Evolutionary conservation across 1,140 invertebrate genomes (phyloP).

Genomic region (Ceratina japonica): DNA sequence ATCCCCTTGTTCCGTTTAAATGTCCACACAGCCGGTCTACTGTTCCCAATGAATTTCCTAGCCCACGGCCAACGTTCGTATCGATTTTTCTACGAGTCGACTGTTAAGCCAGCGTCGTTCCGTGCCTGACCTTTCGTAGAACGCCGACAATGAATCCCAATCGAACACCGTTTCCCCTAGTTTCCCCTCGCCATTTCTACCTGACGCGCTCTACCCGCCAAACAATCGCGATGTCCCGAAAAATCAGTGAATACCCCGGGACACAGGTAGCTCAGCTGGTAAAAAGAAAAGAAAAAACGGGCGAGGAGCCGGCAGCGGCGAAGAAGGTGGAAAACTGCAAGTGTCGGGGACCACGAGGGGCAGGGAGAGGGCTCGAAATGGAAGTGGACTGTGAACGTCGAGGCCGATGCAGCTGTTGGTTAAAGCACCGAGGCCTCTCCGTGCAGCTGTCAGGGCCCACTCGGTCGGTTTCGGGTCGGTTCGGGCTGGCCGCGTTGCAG

Average conservation of each 20-base stretch:
- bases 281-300: background rate
- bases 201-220: background rate
- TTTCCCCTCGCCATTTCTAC: constrained; percentile 8
- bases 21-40: background rate
- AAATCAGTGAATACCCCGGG: too few species aligned
- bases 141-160: constrained; percentile 12
- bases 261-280: too few species aligned
- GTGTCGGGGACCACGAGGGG: constrained; percentile 11
- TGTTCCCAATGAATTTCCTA: constrained; percentile 21
- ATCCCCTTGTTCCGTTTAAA: constrained; percentile 23
- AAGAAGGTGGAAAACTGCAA: constrained; percentile 4
- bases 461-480: constrained; percentile 39
- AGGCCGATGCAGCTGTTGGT: constrained; percentile 73
- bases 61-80: constrained; percentile 63
- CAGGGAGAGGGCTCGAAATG: constrained; percentile 43
- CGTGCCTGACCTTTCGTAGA: constrained; percentile 40
- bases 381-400: constrained; percentile 66
- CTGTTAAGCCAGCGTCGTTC: constrained; percentile 1
- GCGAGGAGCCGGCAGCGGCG: background rate
- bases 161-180: background rate
- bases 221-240: too few species aligned
- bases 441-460: constrained; percentile 69
- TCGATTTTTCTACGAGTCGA: constrained; percentile 62
- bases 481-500: constrained; percentile 64
- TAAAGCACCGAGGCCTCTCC: constrained; percentile 69